Evolutionary conservation across 2,888 invertebrate genomes (phyloP), one percentile per base, ranked within the genome.

Genomic region (Diplolepis rosae): DNA sequence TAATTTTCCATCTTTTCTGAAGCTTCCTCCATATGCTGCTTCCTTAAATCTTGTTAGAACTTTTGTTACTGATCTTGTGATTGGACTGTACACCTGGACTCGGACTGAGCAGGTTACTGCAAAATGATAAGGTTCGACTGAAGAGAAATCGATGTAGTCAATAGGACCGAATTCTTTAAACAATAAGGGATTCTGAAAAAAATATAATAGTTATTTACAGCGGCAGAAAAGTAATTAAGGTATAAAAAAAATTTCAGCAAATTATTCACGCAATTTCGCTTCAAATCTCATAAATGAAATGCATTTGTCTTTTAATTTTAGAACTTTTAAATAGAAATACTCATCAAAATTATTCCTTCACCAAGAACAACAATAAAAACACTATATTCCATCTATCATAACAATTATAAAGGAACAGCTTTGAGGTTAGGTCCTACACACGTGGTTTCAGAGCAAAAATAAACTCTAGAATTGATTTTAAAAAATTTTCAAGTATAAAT

Each of bases 121-220:
- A 90, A 98, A 96, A 87, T 95, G 94, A 90, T 96, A 92, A 0
- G 98, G 98, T 84, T 96, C 94, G 9, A 94, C 92, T 0, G 96
- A 96, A 74, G 96, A 95, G 85, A 98, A 96, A 87, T 97, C 95
- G 51, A 98, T 92, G 84, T 95, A 94, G 85, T 97, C 96, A 68
- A 99, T 95, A 0, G 96, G 94, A 24, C 97, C 97, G 89, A 95
- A 96, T 89, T 98, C 98, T 89, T 98, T 98, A 0, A 96, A 92
- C 45, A 96, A 91, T 1, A 96, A 95, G 28, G 97, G 96, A 71
- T 93, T 91, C 97, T 95, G 85, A 51, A 73, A 74, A 30, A 56
- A 56, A 39, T 39, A 9, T 39, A 39, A 39, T 35, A 4, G 3
- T 32, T 32, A 32, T 6, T 11, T 32, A 32, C 32, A 9, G 11